Evolutionary conservation across 2,888 invertebrate genomes (phyloP).

Genomic region (Pachliopta kotzebuea): DNA sequence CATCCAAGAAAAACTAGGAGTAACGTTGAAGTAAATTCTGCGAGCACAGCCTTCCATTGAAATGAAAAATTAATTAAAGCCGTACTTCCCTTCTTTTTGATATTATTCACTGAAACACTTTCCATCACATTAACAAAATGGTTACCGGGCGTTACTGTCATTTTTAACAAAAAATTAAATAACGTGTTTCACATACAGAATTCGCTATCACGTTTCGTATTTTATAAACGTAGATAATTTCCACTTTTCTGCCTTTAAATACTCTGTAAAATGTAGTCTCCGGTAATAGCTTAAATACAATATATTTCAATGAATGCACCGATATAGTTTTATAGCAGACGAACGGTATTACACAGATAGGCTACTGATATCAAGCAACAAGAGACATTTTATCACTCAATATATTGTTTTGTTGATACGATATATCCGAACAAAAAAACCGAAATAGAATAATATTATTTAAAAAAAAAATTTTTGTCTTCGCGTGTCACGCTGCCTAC

Average conservation of each 20-base stretch:
- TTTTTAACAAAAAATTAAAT: background rate
- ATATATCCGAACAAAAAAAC: conserved; percentile 8
- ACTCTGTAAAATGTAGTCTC: background rate
- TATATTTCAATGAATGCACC: conserved; percentile 15
- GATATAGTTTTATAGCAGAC: conserved; percentile 16
- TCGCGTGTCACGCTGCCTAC: background rate
- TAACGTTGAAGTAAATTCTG: conserved; percentile 83
- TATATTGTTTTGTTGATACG: conserved; percentile 24
- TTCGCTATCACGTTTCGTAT: conserved; percentile 1
- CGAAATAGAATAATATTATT: background rate
- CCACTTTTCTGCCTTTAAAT: background rate
- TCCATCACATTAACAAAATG: conserved; percentile 18
- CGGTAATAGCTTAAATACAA: background rate
- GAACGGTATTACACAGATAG: conserved; percentile 18
- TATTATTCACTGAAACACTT: conserved; percentile 16
- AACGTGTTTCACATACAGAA: background rate
- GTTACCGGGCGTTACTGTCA: conserved; percentile 12
- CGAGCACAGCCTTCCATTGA: conserved; percentile 56
- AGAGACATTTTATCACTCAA: conserved; percentile 23
- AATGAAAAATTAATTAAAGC: conserved; percentile 5
- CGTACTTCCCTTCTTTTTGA: conserved; percentile 2
- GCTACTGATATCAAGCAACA: conserved; percentile 25
- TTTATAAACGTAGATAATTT: background rate
- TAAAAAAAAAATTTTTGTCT: background rate
- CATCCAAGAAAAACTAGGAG: conserved; percentile 86